Conservation (phyloP, 2,113 vertebrate genomes). For the Tiliqua scincoides region DNA sequence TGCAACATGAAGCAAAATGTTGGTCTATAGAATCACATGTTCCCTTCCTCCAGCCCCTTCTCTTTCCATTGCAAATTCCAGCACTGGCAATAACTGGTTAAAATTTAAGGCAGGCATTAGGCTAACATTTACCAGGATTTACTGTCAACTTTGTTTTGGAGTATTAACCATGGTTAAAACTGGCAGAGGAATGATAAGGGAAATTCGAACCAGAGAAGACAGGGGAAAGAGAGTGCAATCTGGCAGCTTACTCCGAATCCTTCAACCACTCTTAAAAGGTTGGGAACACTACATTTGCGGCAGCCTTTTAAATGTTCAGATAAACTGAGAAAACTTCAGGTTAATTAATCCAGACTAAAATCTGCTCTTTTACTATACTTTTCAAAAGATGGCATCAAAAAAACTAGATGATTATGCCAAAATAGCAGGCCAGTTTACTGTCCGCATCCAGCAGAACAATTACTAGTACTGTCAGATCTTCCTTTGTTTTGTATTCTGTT, state of each 20-base stretch:
- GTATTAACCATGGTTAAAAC: not conserved
- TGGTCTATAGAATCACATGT: not conserved
- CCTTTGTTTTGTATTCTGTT: not conserved
- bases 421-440: not conserved
- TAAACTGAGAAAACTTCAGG: too few relatives aligned
- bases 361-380: not conserved
- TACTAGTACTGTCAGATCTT: not conserved
- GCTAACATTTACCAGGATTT: not conserved
- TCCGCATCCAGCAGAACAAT: not conserved
- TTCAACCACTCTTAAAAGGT: too few relatives aligned
- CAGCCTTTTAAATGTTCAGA: too few relatives aligned
- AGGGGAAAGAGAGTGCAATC: not conserved
- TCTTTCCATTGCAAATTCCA: not conserved
- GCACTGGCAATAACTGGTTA: not conserved
- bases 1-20: not conserved
- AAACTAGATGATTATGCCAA: not conserved
- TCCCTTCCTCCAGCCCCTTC: not conserved
- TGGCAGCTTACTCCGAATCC: not conserved
- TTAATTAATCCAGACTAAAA: too few relatives aligned
- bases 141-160: not conserved
- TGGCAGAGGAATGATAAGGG: too few relatives aligned
- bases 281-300: too few relatives aligned
- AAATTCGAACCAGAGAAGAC: not conserved
- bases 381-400: not conserved
- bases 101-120: too few relatives aligned